Evolutionary conservation across 2,888 invertebrate genomes (phyloP), one percentile per base, ranked within the genome.

Genomic region (Plebejus melissa): DNA sequence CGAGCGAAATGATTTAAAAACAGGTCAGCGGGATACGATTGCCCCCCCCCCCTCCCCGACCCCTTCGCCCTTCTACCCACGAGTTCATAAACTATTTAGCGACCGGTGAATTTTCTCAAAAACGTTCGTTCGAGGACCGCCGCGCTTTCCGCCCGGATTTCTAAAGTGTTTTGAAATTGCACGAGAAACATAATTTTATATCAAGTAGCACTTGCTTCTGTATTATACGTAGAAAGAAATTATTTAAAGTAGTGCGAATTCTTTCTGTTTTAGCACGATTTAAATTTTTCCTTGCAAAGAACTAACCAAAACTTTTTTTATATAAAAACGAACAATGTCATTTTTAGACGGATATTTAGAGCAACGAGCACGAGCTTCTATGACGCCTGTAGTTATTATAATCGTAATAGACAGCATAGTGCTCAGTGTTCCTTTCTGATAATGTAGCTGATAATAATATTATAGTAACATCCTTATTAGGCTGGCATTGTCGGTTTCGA

Each of bases 21-120:
- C 65, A 65, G 65, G 65, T 65, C 65, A 65, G 65, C 65, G 65
- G 65, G 32, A 36, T 65, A 65, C 65, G 65, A 65, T 36, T 65
- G 65, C 32, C 32, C 32, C 11, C 32, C 32, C 32, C 11, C 22
- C 22, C 22, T 22, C 22, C 32, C 13, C 13, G 32, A 28, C 13
- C 65, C 13, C 32, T 0, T 4, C 16, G 4, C 32, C 60, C 22
- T 9, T 6, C 57, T 13, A 5, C 57, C 57, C n/a, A 32, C 65
- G 32, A 16, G 65, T 32, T 65, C 65, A 65, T 65, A 65, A 65
- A 65, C 65, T 65, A 65, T 36, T 65, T 36, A 65, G 32, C 65
- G 16, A 65, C 65, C 32, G 65, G 65, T 65, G 32, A 65, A 36
- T 65, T 65, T 65, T 32, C 65, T 65, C 65, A 65, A 65, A 65